A percentile compares a stretch with the other conserved stretches of the same genome.
Conservation (phyloP, 2,797 vertebrate genomes). For the Phoeniculus purpureus region DNA sequence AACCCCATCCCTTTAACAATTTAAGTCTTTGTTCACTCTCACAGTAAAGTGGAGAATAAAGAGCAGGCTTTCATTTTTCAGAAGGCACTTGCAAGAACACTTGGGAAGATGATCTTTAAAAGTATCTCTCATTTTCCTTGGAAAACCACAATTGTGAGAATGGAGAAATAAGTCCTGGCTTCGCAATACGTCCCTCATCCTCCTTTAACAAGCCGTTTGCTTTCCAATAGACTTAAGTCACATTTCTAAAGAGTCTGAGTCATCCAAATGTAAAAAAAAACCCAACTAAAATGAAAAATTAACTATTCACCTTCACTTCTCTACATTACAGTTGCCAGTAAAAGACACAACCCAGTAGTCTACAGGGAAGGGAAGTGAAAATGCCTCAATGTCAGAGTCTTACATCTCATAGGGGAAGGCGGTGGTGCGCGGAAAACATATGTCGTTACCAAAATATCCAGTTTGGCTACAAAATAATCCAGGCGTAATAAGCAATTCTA, state of each 20-base stretch:
- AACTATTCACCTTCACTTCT: not conserved
- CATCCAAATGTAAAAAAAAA: conserved; percentile 39
- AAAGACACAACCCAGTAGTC: conserved; percentile 12
- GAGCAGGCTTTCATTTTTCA: conserved; percentile 1
- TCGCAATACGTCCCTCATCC: not conserved
- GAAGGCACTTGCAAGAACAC: too few species aligned
- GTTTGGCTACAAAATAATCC: conserved; percentile 57
- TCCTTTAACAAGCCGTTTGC: not conserved
- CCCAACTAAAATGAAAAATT: not conserved
- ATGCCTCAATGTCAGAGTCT: conserved; percentile 27
- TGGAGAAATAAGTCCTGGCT: conserved; percentile 11
- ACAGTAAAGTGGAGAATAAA: not conserved
- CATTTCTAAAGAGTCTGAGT: conserved; percentile 11
- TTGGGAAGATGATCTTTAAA: too few species aligned
- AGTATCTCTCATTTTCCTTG: conserved; percentile 22
- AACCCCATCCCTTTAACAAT: not conserved
- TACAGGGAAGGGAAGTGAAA: conserved; percentile 31
- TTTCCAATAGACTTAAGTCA: not conserved
- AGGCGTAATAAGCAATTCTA: conserved; percentile 58
- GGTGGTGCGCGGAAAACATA: conserved; percentile 31
- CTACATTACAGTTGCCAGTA: not conserved
- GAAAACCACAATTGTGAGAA: conserved; percentile 45
- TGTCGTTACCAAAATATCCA: conserved; percentile 46
- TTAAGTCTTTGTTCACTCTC: not conserved
- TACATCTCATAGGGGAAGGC: conserved; percentile 45